These are phyloP conservation scores for Spodoptera exigua DNA, from an alignment of 2,888 invertebrate genomes.

Conservation along the genomic window DNA sequence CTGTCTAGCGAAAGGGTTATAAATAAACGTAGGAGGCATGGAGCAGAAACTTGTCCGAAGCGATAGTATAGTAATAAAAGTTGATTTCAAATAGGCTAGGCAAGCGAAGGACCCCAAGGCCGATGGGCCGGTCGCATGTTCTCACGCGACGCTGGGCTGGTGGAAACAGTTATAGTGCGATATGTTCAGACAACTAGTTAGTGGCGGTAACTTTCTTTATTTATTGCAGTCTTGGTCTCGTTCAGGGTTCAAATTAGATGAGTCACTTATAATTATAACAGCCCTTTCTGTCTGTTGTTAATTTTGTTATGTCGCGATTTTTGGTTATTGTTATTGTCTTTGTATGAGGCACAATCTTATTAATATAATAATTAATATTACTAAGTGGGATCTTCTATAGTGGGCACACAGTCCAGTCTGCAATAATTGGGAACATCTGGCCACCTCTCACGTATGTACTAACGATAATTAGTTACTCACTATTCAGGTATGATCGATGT, in stretches of 20 bases:
- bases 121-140: constrained; percentile 64
- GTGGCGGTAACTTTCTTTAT: constrained; percentile 33
- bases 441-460: too few relatives aligned
- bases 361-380: too few relatives aligned
- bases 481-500: too few relatives aligned
- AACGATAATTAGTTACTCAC: too few relatives aligned
- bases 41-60: constrained; percentile 48
- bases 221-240: constrained; percentile 23
- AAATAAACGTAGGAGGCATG: constrained; percentile 44
- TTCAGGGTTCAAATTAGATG: constrained; percentile 14
- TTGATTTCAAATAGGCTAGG: constrained; percentile 57
- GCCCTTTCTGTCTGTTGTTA: too few relatives aligned
- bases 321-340: too few relatives aligned
- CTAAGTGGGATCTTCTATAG: too few relatives aligned
- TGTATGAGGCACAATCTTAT: too few relatives aligned
- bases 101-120: constrained; percentile 69
- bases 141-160: constrained; percentile 68
- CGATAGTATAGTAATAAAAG: constrained; percentile 54
- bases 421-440: too few relatives aligned
- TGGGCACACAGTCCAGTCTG: too few relatives aligned
- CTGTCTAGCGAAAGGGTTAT: constrained; percentile 49
- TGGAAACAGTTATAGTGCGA: constrained; percentile 59
- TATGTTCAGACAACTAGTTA: constrained; percentile 51
- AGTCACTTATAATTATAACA: not conserved
- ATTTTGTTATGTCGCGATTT: too few relatives aligned